Percentiles rank a stretch among this genome's conserved stretches.
Conservation (phyloP, 2,113 vertebrate species). For the Lepidothrix coronata region DNA sequence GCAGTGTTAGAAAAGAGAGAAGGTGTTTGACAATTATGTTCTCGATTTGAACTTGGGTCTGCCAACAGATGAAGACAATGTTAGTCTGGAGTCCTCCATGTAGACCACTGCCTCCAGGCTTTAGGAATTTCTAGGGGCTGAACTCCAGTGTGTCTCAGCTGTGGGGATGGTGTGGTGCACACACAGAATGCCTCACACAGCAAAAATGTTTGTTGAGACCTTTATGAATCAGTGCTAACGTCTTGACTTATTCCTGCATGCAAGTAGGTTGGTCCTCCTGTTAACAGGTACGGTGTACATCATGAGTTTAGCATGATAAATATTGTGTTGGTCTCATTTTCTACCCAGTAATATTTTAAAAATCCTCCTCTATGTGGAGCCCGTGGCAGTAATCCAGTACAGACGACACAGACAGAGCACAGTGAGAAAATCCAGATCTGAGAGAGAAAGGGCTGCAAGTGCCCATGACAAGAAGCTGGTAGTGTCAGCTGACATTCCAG, state of each 20-base stretch:
- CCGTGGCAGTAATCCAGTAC: constrained; percentile 23
- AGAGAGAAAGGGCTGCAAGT: constrained; percentile 12
- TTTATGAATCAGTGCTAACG: neutral
- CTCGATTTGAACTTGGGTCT: neutral
- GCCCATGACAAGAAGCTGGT: constrained; percentile 11
- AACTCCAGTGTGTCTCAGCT: neutral
- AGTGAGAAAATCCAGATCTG: constrained; percentile 41
- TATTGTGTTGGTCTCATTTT: constrained; percentile 25
- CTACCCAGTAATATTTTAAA: constrained; percentile 1
- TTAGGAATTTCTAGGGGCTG: neutral
- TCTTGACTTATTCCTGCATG: neutral
- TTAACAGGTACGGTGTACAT: neutral
- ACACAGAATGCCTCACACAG: neutral
- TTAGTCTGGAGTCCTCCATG: neutral
- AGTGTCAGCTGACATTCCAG: constrained; percentile 33
- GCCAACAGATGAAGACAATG: neutral
- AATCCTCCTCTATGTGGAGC: constrained; percentile 23
- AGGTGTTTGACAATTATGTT: neutral
- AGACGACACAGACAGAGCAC: constrained; percentile 33
- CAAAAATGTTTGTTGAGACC: neutral
- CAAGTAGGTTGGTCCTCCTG: neutral
- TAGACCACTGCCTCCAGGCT: neutral
- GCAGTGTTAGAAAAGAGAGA: neutral
- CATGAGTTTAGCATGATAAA: neutral
- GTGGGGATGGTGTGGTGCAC: neutral